These are phyloP conservation scores for Garra rufa DNA, from an alignment of 2,113 vertebrate genomes.

Conservation along the genomic window DNA sequence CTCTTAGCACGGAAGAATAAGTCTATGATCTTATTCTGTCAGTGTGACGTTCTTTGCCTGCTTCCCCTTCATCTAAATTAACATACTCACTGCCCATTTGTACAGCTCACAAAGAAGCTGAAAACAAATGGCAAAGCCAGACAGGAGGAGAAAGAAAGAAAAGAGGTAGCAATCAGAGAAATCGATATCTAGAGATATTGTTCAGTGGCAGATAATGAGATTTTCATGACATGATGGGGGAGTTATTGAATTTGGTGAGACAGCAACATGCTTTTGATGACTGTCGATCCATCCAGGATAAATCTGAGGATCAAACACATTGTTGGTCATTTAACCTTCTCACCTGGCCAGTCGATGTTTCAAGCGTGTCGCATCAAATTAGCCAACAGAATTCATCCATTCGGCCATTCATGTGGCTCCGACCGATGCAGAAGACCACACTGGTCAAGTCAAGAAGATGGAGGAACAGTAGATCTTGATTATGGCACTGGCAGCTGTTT, in stretches of 20 bases:
- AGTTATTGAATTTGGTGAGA: slow-evolving; percentile 42
- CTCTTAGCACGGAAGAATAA: neutral
- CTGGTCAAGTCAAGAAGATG: neutral
- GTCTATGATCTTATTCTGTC: slow-evolving; percentile 17
- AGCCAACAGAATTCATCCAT: neutral
- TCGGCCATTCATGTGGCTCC: neutral
- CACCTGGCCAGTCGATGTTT: neutral
- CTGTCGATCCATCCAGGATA: slow-evolving; percentile 7
- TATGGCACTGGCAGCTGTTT: neutral
- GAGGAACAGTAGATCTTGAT: neutral
- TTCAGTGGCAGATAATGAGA: slow-evolving; percentile 41
- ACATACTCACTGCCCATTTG: neutral
- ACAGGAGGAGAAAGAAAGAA: slow-evolving; percentile 44
- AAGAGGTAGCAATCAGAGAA: slow-evolving; percentile 25
- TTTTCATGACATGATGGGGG: slow-evolving; percentile 33
- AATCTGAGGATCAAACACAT: slow-evolving; percentile 13
- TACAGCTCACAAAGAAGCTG: neutral
- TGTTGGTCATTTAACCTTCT: slow-evolving; percentile 16
- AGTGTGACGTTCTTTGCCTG: neutral
- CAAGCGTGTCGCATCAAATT: neutral
- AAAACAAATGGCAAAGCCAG: slow-evolving; percentile 5
- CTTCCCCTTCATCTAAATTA: slow-evolving; percentile 9
- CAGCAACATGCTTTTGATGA: slow-evolving; percentile 33
- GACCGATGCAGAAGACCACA: neutral
- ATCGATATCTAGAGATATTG: slow-evolving; percentile 34